Percentiles rank a stretch among this genome's conserved stretches.
Conservation (phyloP, 2,888 invertebrate genomes). For the Scaptomyza reducta region DNA sequence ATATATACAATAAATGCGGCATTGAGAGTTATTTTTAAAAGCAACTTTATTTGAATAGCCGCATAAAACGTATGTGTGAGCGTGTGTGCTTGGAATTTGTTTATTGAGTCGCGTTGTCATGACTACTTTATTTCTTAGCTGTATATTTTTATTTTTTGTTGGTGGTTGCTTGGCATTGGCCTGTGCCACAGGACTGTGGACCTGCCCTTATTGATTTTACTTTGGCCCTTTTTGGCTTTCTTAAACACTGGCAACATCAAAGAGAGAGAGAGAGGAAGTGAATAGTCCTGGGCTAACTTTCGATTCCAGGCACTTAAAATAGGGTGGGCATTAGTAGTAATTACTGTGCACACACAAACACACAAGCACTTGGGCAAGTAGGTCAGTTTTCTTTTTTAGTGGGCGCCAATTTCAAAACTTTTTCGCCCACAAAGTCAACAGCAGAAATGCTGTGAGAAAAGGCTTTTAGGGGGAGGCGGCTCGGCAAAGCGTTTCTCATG, state of each 20-base stretch:
- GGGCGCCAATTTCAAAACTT: constrained; percentile 18
- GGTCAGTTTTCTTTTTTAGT: constrained; percentile 51
- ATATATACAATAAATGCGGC: constrained; percentile 54
- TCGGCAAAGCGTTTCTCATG: constrained; percentile 63
- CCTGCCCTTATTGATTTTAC: constrained; percentile 67
- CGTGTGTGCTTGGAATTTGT: constrained; percentile 52
- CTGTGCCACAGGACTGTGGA: constrained; percentile 38
- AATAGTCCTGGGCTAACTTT: constrained; percentile 52
- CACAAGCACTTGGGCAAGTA: constrained; percentile 48
- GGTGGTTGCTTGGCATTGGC: constrained; percentile 79
- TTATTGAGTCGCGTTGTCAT: constrained; percentile 70
- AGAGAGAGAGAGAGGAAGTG: constrained; percentile 36
- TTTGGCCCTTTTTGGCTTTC: constrained; percentile 31
- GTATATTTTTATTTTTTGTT: constrained; percentile 35
- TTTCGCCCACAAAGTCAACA: constrained; percentile 19
- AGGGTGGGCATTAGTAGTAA: constrained; percentile 54
- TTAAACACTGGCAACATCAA: constrained; percentile 29
- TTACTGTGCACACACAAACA: constrained; percentile 43
- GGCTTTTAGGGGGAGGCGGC: constrained; percentile 2
- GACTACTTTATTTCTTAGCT: constrained; percentile 53
- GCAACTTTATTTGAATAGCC: constrained; percentile 66
- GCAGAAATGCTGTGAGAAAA: constrained; percentile 18
- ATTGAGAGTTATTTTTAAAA: constrained; percentile 71
- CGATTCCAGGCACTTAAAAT: constrained; percentile 47
- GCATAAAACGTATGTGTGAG: constrained; percentile 38